Base-by-base conservation (phyloP, 2,888 invertebrate species). In the Galerucella calmariensis region DNA sequence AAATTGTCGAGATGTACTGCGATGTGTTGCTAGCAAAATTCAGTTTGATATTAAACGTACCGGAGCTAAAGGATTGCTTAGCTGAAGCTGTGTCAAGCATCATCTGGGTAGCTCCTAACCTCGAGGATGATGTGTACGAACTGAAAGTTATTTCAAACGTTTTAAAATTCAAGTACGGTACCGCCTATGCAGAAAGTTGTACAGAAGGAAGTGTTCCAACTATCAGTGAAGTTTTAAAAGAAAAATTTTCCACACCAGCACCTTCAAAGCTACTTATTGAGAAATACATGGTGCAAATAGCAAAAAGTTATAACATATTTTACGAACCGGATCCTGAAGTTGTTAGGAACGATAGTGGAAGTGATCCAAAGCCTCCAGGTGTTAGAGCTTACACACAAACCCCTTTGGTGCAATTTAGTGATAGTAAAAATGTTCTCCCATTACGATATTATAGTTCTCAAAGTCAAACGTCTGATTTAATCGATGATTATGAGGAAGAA, bases 1-100 rank as follows among this genome's bases (percentile, higher is more conserved):
- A 99, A 89, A 92, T 99, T 75, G 92, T 99, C 0, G 99, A 99
- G 89, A 98, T 99, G 97, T 99, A 97, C 86, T 99, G 99, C 88
- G 99, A 99, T 88, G 89, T 99, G 68, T 88, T 99, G 62, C 88
- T 99, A 69, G 98, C 99, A 0, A 91, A 99, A 83, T 99, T 98
- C 88, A 99, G 99, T 0, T 90, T 99, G 10, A 93, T 99, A 69
- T 96, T 97, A 58, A 97, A 98, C 88, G 97, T 97, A 95, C 97
- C 97, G 90, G 96, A 92, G 86, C 88, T 99, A 11, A 99, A 99
- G 84, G 97, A 97, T 79, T 98, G 98, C 0, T 91, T 99, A n/a
- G 94, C 96, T 4, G 99, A 99, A 88, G 94, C 99, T 0, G 95
- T 99, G 75, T 96, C 97, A 1, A 97, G 95, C 81, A 89, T 98